Conservation (phyloP, 2,888 invertebrate genomes). For the Drosophila eohydei region DNA sequence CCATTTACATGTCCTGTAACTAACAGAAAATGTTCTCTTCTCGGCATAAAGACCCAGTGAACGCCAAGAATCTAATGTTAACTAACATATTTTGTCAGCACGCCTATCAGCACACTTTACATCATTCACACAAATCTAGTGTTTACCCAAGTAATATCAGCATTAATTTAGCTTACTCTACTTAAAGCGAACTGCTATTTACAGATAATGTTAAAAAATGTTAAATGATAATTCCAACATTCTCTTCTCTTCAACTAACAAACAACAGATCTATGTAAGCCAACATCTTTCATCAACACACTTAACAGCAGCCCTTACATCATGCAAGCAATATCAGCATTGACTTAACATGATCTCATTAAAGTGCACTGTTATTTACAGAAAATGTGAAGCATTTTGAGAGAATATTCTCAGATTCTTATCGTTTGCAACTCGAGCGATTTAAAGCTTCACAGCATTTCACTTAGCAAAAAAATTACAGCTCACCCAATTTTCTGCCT, state of each 20-base stretch:
- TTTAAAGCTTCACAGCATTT: slow-evolving; percentile 14
- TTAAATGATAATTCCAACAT: no score
- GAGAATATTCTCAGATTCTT: background rate
- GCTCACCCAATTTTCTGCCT: slow-evolving; percentile 6
- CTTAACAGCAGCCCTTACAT: background rate
- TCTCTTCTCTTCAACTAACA: background rate
- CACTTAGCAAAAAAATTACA: slow-evolving; percentile 15
- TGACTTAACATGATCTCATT: background rate
- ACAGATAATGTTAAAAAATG: no score
- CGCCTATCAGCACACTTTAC: no score
- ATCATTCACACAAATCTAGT: no score
- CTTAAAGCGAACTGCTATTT: no score
- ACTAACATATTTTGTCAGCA: no score
- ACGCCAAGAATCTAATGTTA: no score
- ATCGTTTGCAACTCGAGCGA: background rate
- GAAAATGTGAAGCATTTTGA: background rate
- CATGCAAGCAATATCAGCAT: background rate
- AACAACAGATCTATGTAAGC: no score
- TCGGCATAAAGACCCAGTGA: no score
- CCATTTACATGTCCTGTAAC: no score
- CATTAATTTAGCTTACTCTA: background rate
- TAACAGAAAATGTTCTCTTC: background rate
- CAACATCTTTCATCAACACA: background rate
- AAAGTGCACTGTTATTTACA: background rate
- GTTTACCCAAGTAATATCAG: background rate